Base-by-base conservation (phyloP, 2,888 invertebrate genomes). In the Biston stratarius region DNA sequence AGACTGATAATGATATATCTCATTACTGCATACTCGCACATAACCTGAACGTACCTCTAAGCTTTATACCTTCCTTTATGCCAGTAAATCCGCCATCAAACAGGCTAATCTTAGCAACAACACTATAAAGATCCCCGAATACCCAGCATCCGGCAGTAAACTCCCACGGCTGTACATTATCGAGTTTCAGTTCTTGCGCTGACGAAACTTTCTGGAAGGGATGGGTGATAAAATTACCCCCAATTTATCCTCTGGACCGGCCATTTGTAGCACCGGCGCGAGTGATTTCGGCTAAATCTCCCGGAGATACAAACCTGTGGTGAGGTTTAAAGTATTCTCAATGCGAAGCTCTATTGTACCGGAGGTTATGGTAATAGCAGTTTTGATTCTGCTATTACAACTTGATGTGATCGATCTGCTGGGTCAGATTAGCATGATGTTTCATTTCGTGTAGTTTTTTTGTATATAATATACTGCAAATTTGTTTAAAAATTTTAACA, bases 201-300 rank as follows among this genome's bases (percentile, higher is more conserved):
- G 67, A 56, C 67, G 75, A 83, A 67, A 83, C 76, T 80, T 86
- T 83, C 67, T 69, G 71, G 77, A 81, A 80, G 77, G 85, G 83
- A 79, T 76, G 78, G 80, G 83, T 86, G 84, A 88, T 88, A 89
- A 90, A 90, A 89, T 89, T 86, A 85, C 83, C 77, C 78, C 72
- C 83, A 87, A 87, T 89, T 91, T 87, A 85, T 88, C 83, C 80
- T 67, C 72, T 70, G 77, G 81, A 73, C 80, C 77, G 79, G 81
- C 85, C 86, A 85, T 91, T 91, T 81, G 80, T 81, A 81, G 83
- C 90, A 91, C 84, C 88, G 84, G 88, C 77, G 79, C 79, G 60
- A 75, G 83, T 80, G 82, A 79, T 83, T 84, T 78, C 73, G 74
- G 73, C 74, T 77, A 79, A 73, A 74, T 75, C 74, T 75, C 61